Conservation (phyloP, 2,797 vertebrate species). For the Mus minutoides region DNA sequence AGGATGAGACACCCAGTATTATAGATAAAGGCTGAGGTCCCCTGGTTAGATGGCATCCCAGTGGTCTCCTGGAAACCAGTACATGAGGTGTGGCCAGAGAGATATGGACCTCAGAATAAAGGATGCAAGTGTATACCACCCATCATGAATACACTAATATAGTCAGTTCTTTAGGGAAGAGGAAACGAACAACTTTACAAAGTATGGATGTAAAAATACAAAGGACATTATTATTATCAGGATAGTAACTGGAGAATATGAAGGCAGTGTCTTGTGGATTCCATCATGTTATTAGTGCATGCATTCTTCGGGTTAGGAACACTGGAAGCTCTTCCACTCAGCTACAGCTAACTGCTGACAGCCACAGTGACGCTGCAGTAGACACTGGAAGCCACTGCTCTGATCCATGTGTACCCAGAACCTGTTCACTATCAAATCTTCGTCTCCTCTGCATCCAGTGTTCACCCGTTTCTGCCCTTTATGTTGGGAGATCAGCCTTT, state of each 20-base stretch:
- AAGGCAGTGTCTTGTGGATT: background rate
- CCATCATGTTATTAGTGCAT: background rate
- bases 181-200: background rate
- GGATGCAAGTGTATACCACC: background rate
- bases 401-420: no score
- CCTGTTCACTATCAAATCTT: background rate
- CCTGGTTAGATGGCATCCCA: rapidly evolving
- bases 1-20: no score
- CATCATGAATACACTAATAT: background rate
- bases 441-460: background rate
- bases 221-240: background rate
- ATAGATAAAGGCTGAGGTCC: background rate
- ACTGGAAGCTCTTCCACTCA: background rate
- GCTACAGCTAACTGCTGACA: no score
- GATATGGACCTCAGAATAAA: rapidly evolving
- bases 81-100: rapidly evolving
- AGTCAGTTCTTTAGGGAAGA: background rate
- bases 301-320: background rate
- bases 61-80: background rate
- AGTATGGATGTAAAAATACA: background rate
- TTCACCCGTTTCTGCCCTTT: background rate
- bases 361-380: no score
- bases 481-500: background rate
- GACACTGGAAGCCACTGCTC: background rate
- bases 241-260: background rate